Conservation (phyloP, 2,113 vertebrate genomes). For the Pseudorectes ferrugineus region DNA sequence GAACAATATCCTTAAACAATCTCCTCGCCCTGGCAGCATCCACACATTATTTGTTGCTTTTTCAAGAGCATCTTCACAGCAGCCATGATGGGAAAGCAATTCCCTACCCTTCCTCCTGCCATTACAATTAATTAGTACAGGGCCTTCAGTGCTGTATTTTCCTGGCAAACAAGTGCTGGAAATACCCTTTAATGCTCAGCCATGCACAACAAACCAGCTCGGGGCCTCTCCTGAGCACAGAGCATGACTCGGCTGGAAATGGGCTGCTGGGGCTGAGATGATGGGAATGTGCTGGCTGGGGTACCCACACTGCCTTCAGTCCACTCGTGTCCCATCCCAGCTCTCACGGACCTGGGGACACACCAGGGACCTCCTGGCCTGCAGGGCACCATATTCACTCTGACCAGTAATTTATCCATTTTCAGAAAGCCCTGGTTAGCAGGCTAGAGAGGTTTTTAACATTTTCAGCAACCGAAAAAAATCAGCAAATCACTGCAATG, state of each 20-base stretch:
- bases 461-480: neutral
- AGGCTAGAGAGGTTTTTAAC: neutral
- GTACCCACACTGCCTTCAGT: neutral
- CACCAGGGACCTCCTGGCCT: neutral
- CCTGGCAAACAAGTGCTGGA: slow-evolving; percentile 28
- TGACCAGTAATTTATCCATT: neutral
- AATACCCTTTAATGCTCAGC: slow-evolving; percentile 24
- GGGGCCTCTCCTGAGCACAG: neutral
- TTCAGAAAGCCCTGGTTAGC: neutral
- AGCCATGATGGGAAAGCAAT: slow-evolving; percentile 16
- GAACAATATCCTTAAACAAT: neutral
- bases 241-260: neutral
- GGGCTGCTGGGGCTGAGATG: neutral
- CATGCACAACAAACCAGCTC: neutral
- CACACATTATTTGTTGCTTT: neutral
- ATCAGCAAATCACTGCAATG: neutral
- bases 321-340: rapidly evolving
- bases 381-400: neutral
- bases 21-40: neutral
- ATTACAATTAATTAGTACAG: slow-evolving; percentile 24
- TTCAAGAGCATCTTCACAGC: slow-evolving; percentile 31
- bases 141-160: neutral
- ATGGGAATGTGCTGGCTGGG: neutral
- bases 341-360: neutral
- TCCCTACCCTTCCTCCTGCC: slow-evolving; percentile 29